Evolutionary conservation across 2,113 vertebrate genomes (phyloP).

Genomic region (Osmerus eperlanus): DNA sequence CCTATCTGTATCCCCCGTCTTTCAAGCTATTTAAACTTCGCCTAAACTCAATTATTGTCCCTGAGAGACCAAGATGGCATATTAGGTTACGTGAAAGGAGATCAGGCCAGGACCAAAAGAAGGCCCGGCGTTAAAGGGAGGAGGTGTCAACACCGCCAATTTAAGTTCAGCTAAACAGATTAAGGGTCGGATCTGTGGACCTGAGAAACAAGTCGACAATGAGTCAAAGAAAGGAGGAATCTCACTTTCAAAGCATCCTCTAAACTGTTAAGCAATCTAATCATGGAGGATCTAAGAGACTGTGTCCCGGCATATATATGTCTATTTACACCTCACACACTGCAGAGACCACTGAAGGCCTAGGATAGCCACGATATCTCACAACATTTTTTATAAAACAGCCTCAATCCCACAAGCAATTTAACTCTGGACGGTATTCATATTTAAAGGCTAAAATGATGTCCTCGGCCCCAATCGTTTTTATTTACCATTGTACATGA

Average conservation of each 20-base stretch:
- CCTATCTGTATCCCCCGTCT: conserved; percentile 91
- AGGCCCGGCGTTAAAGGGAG: conserved; percentile 85
- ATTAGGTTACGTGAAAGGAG: conserved; percentile 95
- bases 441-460: conserved; percentile 29
- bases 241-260: conserved; percentile 80
- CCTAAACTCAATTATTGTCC: conserved; percentile 99
- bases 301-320: conserved; percentile 72
- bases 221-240: conserved; percentile 76
- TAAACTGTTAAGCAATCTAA: conserved; percentile 83
- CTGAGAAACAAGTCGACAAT: conserved; percentile 81
- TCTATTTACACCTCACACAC: conserved; percentile 67
- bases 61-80: conserved; percentile 98
- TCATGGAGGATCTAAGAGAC: conserved; percentile 75
- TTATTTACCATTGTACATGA: background rate
- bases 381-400: conserved; percentile 32
- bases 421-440: conserved; percentile 22
- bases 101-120: conserved; percentile 78
- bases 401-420: conserved; percentile 37
- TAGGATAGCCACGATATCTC: conserved; percentile 8
- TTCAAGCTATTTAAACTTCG: conserved; percentile 98
- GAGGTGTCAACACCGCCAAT: conserved; percentile 88
- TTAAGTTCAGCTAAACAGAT: conserved; percentile 98
- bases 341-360: conserved; percentile 42
- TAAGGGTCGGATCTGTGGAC: conserved; percentile 80
- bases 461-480: conserved; percentile 11